These are phyloP conservation scores for Megaceryle alcyon DNA, from an alignment of 2,797 vertebrate genomes.

Conservation along the genomic window DNA sequence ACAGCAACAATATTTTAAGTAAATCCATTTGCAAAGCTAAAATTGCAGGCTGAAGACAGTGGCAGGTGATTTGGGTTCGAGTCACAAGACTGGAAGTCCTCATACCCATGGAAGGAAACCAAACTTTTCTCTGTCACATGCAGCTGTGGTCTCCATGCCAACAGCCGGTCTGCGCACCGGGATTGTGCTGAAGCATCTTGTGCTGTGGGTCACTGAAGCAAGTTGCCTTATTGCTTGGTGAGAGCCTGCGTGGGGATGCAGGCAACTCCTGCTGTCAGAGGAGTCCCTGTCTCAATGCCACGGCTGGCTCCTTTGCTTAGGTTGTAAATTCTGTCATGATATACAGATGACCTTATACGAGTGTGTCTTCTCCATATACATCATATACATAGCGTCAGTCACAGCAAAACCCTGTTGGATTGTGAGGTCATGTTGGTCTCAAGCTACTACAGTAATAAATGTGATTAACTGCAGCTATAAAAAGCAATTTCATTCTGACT, in stretches of 20 bases:
- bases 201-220: not conserved
- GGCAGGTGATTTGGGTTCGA: not conserved
- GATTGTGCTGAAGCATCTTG: not conserved
- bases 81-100: not conserved
- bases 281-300: not conserved
- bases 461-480: constrained; percentile 45
- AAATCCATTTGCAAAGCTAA: not conserved
- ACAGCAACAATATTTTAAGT: not conserved
- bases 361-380: not conserved
- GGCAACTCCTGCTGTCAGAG: not conserved
- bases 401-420: not conserved
- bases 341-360: not conserved
- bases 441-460: constrained; percentile 5
- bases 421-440: not conserved
- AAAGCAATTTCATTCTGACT: constrained; percentile 44
- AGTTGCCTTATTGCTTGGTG: not conserved
- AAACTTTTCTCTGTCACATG: not conserved
- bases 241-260: not conserved
- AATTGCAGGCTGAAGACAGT: not conserved
- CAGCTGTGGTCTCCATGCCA: not conserved
- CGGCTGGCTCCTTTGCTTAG: not conserved
- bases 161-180: rapidly evolving
- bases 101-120: not conserved
- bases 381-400: not conserved
- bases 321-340: not conserved